Evolutionary conservation across 2,797 vertebrate genomes (phyloP).

Genomic region (Chiroxiphia lanceolata): DNA sequence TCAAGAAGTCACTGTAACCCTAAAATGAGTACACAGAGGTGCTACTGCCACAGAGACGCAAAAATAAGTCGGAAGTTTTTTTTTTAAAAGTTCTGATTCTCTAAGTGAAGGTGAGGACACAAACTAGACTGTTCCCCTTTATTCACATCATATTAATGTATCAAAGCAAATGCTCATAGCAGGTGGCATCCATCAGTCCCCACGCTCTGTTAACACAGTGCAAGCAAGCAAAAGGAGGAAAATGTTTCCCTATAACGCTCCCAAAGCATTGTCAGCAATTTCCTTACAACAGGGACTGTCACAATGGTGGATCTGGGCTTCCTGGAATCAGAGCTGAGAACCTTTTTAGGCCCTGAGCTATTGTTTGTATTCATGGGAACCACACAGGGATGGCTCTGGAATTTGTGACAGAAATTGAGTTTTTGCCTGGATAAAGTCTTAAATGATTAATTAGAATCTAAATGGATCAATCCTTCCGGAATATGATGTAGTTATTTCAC

Average conservation of each 20-base stretch:
- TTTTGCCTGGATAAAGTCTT: background rate
- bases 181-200: background rate
- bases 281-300: background rate
- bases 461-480: background rate
- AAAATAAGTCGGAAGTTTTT: background rate
- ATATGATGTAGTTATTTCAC: background rate
- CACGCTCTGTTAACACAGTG: background rate
- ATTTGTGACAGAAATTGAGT: background rate
- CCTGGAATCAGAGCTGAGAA: background rate
- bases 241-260: fast-evolving
- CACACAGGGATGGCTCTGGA: background rate
- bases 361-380: constrained; percentile 6
- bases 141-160: background rate
- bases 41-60: background rate
- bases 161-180: background rate
- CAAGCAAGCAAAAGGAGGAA: background rate
- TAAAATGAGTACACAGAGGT: background rate
- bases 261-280: background rate
- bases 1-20: background rate
- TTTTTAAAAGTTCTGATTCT: background rate
- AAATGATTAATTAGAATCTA: background rate
- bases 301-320: background rate
- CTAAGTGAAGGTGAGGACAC: background rate
- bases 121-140: background rate
- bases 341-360: background rate